Base-by-base conservation (phyloP, 2,113 vertebrate species). In the Probosciger aterrimus region DNA sequence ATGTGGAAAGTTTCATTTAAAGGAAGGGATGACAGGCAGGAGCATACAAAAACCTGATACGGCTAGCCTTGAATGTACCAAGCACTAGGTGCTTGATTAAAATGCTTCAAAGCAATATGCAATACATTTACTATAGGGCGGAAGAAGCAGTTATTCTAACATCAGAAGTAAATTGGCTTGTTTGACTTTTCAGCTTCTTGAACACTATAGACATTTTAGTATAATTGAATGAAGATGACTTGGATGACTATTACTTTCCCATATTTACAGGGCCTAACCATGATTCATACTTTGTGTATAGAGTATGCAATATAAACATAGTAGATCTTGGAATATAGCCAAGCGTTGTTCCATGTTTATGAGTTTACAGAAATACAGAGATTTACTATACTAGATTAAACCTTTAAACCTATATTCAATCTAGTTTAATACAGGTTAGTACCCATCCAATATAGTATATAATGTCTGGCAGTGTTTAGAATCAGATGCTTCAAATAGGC, bases 161-260 rank as follows among this genome's bases (percentile, higher is more conserved):
- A 86, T 57, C 53, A 88, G 59, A 91, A 86, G 46, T 81, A 46
- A 92, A 78, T 46, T 63, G 46, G 35, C 77, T 68, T 93, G 73
- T 88, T 83, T 90, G 86, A 91, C 65, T 84, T 95, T 30, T 87
- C 5, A 0, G 47, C 73, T 97, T 96, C 91, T 96, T 91, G 93
- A 95, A 57, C 71, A 81, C 93, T 92, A 53, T 80, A 85, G 44
- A 57, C 65, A 76, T 94, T 95, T 96, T 86, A 78, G 62, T 77
- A 59, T 96, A 94, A 96, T 93, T 92, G 92, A 91, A 89, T 93
- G 68, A 82, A 80, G 67, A 71, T 87, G 63, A 86, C 53, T 43
- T 94, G 80, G 39, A 85, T 96, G 82, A 95, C 74, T 95, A n/a
- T 95, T 95, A 88, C 62, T 89, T 91, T 70, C 59, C 24, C 14